Evolutionary conservation across 1,140 invertebrate species (phyloP).

Genomic region (Danaus melanippus): DNA sequence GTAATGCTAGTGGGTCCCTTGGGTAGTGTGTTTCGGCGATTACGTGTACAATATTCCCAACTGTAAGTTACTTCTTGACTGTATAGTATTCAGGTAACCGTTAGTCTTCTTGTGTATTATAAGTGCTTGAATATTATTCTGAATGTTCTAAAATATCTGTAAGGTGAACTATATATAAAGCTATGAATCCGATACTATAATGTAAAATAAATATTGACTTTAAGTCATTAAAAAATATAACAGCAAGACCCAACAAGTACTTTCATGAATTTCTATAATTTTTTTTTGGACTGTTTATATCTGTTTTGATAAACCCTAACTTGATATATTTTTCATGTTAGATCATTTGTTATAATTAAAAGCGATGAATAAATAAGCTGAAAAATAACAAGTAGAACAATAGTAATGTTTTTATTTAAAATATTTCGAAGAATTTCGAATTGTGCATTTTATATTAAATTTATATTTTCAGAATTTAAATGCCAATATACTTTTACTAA

Average conservation of each 20-base stretch:
- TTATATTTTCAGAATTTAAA: no score
- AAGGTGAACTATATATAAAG: conserved; percentile 56
- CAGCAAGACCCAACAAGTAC: conserved; percentile 11
- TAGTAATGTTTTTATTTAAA: no score
- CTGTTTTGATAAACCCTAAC: no score
- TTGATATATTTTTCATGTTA: no score
- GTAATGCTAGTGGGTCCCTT: conserved; percentile 46
- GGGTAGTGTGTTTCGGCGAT: conserved; percentile 65
- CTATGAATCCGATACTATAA: conserved; percentile 29
- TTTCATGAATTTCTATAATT: conserved; percentile 11
- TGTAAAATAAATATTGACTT: conserved; percentile 39
- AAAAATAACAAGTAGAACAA: no score
- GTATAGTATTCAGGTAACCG: conserved; percentile 63
- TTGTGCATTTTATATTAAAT: no score
- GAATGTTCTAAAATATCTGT: conserved; percentile 60
- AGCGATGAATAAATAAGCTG: no score
- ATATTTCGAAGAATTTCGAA: no score
- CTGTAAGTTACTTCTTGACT: conserved; percentile 50
- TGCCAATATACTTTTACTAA: no score
- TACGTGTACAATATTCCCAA: conserved; percentile 64
- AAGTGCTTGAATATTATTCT: conserved; percentile 46
- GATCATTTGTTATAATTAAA: no score
- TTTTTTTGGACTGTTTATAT: no score
- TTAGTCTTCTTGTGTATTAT: conserved; percentile 60
- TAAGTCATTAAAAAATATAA: conserved; percentile 25